Evolutionary conservation across 2,113 vertebrate species (phyloP).

Genomic region (Synodontis membranacea): DNA sequence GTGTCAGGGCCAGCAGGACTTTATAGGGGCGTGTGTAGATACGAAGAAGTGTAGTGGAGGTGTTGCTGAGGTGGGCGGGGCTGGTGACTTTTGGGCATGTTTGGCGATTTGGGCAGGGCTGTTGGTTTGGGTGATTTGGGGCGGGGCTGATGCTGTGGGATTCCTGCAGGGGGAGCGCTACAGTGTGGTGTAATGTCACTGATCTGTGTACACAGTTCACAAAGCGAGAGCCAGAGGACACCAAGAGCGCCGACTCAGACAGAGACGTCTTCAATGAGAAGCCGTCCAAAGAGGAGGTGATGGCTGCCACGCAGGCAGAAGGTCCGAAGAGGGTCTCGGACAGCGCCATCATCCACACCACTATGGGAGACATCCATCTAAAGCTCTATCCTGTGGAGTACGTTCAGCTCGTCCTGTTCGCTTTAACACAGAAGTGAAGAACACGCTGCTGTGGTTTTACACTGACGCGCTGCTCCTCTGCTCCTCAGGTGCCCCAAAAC

Average conservation of each 20-base stretch:
- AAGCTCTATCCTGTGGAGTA: slow-evolving; percentile 99
- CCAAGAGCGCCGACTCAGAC: slow-evolving; percentile 95
- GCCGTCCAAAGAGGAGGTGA: slow-evolving; percentile 98
- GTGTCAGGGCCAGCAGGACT: not conserved
- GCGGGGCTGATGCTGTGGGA: too few species aligned
- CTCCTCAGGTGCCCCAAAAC: slow-evolving; percentile 92
- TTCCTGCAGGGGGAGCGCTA: not conserved
- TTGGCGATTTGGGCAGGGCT: too few species aligned
- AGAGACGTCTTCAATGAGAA: slow-evolving; percentile 98
- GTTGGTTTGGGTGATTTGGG: too few species aligned
- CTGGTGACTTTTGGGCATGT: too few species aligned
- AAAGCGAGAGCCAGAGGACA: slow-evolving; percentile 95
- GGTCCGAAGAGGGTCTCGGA: slow-evolving; percentile 96
- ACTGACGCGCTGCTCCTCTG: not conserved
- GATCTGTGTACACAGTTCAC: slow-evolving; percentile 80
- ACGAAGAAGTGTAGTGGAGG: too few species aligned
- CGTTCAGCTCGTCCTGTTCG: slow-evolving; percentile 54
- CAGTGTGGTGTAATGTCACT: not conserved
- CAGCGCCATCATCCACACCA: slow-evolving; percentile 96
- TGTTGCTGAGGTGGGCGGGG: too few species aligned
- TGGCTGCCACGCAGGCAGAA: slow-evolving; percentile 99
- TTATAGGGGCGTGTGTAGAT: not conserved
- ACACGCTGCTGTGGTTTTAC: not conserved
- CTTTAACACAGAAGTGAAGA: not conserved
- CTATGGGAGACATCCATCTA: slow-evolving; percentile 97